Evolutionary conservation across 2,888 invertebrate species (phyloP), one percentile per base, ranked within the genome.

Genomic region (Branchellion lobata): DNA sequence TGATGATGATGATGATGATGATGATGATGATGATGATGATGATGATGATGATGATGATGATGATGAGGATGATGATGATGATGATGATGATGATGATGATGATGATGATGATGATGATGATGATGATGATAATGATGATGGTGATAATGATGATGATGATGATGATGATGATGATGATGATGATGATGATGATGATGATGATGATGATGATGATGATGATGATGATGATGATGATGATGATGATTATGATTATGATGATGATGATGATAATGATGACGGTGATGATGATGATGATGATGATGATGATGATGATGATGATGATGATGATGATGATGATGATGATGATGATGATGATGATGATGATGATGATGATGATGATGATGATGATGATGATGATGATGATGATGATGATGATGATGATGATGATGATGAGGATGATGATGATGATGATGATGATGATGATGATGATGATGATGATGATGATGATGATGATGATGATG

Each of bases 291-390:
- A 47, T 73, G 36, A 57, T 72, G 77, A 34, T 76, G 71, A 79
- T 53, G 61, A 1, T 76, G 79, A 78, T 65, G 57, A 78, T 61
- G 51, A 78, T 33, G 75, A 78, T 78, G 75, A 57, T 65, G 61
- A 77, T 78, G 76, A 74, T 65, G 61, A 78, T 65, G 76, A 79
- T 57, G 65, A 79, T 65, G 65, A 76, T 53, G 57, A 79, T 76
- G 76, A 78, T 61, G 79, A 79, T 76, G 79, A 57, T 61, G 61
- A 34, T 47, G 65, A 61, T 80, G 65, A 36, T 68, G 65, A 53
- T 76, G 36, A 36, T 36, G 47, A 1, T 61, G 76, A 40, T 73
- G 18, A 73, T 21, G 73, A 73, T 11, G 73, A 36, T 24, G n/a
- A 69, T 34, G 40, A 69, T 24, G 69, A 36, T 27, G 69, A 69